Base-by-base conservation (phyloP, 2,797 vertebrate genomes). In the Enteromius fasciolatus region DNA sequence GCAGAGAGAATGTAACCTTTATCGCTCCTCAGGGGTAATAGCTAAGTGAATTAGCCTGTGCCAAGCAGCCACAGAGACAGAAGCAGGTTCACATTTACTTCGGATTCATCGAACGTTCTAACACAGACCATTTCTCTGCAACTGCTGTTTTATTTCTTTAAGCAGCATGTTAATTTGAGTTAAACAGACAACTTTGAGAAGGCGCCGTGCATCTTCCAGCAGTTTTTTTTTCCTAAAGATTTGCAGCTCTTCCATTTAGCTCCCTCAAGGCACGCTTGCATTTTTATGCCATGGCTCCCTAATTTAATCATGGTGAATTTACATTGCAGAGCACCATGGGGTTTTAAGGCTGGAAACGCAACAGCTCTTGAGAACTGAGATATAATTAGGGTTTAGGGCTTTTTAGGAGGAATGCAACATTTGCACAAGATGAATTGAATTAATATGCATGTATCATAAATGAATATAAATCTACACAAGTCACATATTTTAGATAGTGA, bases 261-360 rank as follows among this genome's bases (percentile, higher is more conserved):
- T 54, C 76, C 84, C 87, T 76, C 59, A 82, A 89, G 90, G 87
- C 84, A 76, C 67, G 82, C 57, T 80, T 78, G 86, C 87, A 68
- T 82, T 79, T 90, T 63, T 68, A 84, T 85, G 78, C 81, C 70
- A 69, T 57, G 80, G 85, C 77, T 73, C 73, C 86, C 86, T 92
- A 89, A 92, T 92, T 92, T 91, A 93, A 93, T 92, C 89, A 90
- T 86, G 82, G 87, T 84, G 23, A 84, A 93, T 94, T 93, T 92
- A 93, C 89, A 93, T 90, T 90, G 87, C 89, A 92, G 92, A 93
- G 89, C 89, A 91, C 88, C 77, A 84, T 87, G 70, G 78, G 83
- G 82, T 86, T 86, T 36, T 88, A 84, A 87, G 76, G 48, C 68
- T 72, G 79, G 86, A 72, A 83, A 83, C 75, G 78, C 46, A 84